These are phyloP conservation scores for Pararge aegeria DNA, from an alignment of 1,140 invertebrate genomes.

Conservation along the genomic window DNA sequence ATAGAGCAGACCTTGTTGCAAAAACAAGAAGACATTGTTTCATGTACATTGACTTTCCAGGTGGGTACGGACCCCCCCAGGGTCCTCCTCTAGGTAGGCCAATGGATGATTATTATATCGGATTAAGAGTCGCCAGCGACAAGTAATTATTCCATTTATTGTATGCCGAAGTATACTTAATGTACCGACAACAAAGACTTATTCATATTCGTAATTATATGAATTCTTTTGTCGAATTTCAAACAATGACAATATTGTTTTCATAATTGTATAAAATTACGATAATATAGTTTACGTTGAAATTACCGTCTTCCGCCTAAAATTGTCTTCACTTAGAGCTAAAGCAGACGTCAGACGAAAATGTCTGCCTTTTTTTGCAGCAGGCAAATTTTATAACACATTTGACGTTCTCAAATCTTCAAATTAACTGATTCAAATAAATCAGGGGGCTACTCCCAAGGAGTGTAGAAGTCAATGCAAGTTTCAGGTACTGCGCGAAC, in stretches of 20 bases:
- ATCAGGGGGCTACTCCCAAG: too few species aligned
- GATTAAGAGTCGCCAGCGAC: not conserved
- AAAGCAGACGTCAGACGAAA: slow-evolving; percentile 11
- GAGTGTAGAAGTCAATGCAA: too few species aligned
- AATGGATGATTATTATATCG: not conserved
- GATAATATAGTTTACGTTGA: slow-evolving; percentile 19
- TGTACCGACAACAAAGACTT: not conserved
- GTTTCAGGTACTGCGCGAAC: too few species aligned
- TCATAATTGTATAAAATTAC: slow-evolving; percentile 28
- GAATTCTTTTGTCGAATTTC: slow-evolving; percentile 8
- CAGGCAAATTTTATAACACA: too few species aligned
- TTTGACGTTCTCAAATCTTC: too few species aligned
- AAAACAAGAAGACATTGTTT: too few species aligned
- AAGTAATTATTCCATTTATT: not conserved
- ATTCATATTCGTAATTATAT: slow-evolving; percentile 10
- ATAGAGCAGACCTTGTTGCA: too few species aligned
- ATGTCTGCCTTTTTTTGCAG: not conserved
- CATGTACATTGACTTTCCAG: too few species aligned
- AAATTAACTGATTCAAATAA: too few species aligned
- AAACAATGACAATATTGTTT: slow-evolving; percentile 27
- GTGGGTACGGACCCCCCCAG: too few species aligned
- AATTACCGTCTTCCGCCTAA: slow-evolving; percentile 23
- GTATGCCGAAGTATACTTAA: not conserved
- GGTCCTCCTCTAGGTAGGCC: too few species aligned
- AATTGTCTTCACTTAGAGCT: slow-evolving; percentile 11